These are phyloP conservation scores for Eudorcas thomsonii DNA, from an alignment of 2,113 vertebrate species.

Conservation along the genomic window DNA sequence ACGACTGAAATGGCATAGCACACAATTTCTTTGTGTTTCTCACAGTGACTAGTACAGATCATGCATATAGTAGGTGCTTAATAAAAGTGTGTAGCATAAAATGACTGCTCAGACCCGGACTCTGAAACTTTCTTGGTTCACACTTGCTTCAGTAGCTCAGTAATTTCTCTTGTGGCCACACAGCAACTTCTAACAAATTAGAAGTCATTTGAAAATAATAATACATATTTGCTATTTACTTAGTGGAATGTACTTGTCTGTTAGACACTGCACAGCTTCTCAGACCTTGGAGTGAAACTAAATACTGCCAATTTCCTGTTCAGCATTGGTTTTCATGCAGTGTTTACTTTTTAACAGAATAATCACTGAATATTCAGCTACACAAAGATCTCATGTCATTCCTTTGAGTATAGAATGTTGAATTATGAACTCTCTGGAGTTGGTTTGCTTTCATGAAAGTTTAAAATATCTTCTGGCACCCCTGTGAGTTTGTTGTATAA, in stretches of 20 bases:
- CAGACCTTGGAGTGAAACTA: neutral
- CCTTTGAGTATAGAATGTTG: neutral
- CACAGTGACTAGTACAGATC: neutral
- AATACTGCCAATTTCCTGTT: neutral
- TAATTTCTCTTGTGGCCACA: neutral
- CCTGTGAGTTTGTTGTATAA: neutral
- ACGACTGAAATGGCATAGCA: accelerated
- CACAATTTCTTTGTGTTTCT: neutral
- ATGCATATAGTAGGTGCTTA: neutral
- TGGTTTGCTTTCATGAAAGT: neutral
- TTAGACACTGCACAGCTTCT: neutral
- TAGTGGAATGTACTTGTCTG: neutral
- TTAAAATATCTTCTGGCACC: neutral
- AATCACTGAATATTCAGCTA: neutral
- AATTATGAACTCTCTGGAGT: neutral
- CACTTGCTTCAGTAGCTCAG: neutral
- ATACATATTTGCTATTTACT: neutral
- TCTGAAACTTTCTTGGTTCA: neutral
- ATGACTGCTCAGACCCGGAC: neutral
- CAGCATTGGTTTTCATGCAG: neutral
- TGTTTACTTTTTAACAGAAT: neutral
- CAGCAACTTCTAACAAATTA: neutral
- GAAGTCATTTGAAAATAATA: neutral
- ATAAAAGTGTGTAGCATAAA: neutral
- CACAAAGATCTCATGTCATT: neutral